Conservation (phyloP, 2,888 invertebrate genomes). For the Tenthredo scrophulariae region DNA sequence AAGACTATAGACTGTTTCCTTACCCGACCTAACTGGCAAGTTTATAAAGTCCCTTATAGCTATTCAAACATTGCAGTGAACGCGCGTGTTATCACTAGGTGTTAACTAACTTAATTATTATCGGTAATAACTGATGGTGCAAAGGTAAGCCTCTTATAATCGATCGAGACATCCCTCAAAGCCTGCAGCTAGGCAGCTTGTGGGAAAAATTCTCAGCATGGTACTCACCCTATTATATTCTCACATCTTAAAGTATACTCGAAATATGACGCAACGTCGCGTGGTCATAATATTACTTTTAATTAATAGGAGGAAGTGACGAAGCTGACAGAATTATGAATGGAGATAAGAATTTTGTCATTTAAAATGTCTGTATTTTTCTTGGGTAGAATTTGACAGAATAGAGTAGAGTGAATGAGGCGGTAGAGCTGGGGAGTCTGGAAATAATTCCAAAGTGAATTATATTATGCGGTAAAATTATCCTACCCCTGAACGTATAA, state of each 20-base stretch:
- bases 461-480: slow-evolving; percentile 12
- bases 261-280: neutral
- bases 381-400: neutral
- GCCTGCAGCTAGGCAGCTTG: slow-evolving; percentile 19
- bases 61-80: slow-evolving; percentile 49
- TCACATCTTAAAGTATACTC: slow-evolving; percentile 21
- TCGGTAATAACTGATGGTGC: slow-evolving; percentile 50
- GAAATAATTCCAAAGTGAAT: neutral
- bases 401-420: neutral
- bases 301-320: neutral
- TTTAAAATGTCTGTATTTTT: neutral
- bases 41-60: slow-evolving; percentile 25
- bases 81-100: slow-evolving; percentile 50
- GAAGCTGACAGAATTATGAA: slow-evolving; percentile 4
- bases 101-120: slow-evolving; percentile 54
- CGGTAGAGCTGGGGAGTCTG: neutral
- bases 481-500: neutral
- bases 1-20: slow-evolving; percentile 34
- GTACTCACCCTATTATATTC: slow-evolving; percentile 4
- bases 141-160: slow-evolving; percentile 54
- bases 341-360: slow-evolving; percentile 5
- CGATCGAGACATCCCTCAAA: slow-evolving; percentile 51
- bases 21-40: slow-evolving; percentile 19
- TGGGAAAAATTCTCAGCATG: slow-evolving; percentile 36
- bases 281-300: slow-evolving; percentile 20